These are phyloP conservation scores for Micromussa lordhowensis DNA, from an alignment of 92 coral and sea anemone genomes.

Conservation along the genomic window DNA sequence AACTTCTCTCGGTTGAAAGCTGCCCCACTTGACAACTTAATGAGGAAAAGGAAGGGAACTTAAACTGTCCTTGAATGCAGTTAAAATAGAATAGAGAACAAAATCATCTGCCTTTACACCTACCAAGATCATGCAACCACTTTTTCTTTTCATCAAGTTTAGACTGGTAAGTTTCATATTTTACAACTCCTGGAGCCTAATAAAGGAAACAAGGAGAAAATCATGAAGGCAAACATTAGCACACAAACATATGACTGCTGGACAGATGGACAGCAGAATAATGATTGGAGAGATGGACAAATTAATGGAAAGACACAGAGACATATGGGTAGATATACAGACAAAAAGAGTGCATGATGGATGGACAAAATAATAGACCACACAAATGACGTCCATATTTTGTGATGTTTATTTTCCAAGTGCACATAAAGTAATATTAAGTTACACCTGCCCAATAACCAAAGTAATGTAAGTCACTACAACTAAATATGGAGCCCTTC, in stretches of 20 bases:
- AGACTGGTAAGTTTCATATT: slow-evolving; percentile 73
- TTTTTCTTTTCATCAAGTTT: slow-evolving; percentile 73
- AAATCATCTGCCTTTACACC: not conserved
- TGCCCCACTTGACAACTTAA: too few species aligned
- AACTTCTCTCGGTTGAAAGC: too few species aligned
- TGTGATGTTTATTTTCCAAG: too few species aligned
- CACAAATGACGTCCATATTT: not conserved
- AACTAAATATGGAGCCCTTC: slow-evolving; percentile 18
- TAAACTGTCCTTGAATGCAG: too few species aligned
- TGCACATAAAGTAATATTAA: not conserved
- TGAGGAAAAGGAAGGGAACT: too few species aligned
- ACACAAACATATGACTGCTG: not conserved
- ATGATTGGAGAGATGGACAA: too few species aligned
- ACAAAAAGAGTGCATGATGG: not conserved
- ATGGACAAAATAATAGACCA: not conserved
- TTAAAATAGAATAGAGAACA: not conserved
- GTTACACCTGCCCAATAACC: not conserved
- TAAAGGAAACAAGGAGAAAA: not conserved
- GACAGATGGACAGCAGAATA: not conserved
- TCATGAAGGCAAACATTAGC: not conserved
- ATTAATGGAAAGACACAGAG: too few species aligned
- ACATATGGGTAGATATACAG: not conserved
- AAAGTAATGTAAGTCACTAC: not conserved
- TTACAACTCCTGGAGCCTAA: slow-evolving; percentile 97
- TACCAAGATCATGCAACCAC: slow-evolving; percentile 91